Evolutionary conservation across 2,113 vertebrate species (phyloP), one percentile per base, ranked within the genome.

Genomic region (rabbit (Oryctolagus cuniculus)): DNA sequence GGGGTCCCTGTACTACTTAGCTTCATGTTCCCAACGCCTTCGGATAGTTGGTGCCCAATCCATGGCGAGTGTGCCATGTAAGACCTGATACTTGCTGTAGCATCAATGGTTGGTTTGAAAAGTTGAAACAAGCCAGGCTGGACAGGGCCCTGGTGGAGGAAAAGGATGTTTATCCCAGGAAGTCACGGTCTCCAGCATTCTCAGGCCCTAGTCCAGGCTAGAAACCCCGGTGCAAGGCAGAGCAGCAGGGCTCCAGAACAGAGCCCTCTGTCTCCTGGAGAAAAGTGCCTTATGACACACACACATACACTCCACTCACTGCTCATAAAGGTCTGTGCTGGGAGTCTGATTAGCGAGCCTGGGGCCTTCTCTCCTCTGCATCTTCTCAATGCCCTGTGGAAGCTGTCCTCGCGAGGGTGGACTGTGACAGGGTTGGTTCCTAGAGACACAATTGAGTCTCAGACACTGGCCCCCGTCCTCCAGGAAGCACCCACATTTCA

Each of bases 31-130:
- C 69, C 12, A 3, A 15, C 36, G 55, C 29, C 85, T 25, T 31
- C 36, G 64, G 27, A 10, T 13, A 36, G 69, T 77, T 77, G 80
- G 21, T 34, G 19, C 73, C 66, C 3, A 2, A 31, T 17, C 58
- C 85, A 38, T 66, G 55, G 16, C 70, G 58, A 9, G n/a, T 82
- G 79, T 86, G 36, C 64, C 58, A 77, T 66, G 44, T 75, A 79
- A 63, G 53, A 79, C 6, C 24, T 21, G 36, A 38, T 82, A 25
- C 69, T 87, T 89, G 44, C 89, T 80, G 49, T 89, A 75, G 66
- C 70, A 66, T 15, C 63, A 38, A 29, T 51, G 78, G 72, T 85
- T 51, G 24, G 31, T 78, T 89, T 75, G 53, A 79, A 69, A 97
- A 94, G 78, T 78, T 81, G 24, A n/a, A 58, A 73, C 10, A 73